Base-by-base conservation (phyloP, 1,140 invertebrate species). In the Caenorhabditis tropicalis region DNA sequence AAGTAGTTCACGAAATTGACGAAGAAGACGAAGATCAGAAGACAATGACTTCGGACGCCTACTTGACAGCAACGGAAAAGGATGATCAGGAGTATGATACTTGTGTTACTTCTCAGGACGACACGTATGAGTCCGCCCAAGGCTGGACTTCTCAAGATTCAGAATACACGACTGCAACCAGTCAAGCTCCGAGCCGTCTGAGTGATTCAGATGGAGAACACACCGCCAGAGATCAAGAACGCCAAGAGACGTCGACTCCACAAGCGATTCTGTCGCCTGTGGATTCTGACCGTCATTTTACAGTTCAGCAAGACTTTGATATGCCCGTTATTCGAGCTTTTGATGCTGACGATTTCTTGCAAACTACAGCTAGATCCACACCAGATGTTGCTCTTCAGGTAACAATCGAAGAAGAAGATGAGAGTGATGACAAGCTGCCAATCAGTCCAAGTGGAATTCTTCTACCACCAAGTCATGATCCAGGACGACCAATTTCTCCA, bases 401-500 rank as follows among this genome's bases (percentile, higher is more conserved):
- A 36, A 74, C 80, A 1, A 85, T 85, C 33, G 80, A 81, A 24
- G 84, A 85, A 53, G 83, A 85, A n/a, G 81, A 82, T 24, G 79
- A 82, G 33, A 48, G 36, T 51, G 80, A 85, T 43, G 60, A 81
- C 10, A 36, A 65, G 29, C 56, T 82, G 29, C 56, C 65, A 36
- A 81, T 81, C 21, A 84, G 83, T 80, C 84, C 84, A 49, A 74
- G 80, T 29, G 79, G 81, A 2, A 48, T 85, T 43, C 81, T 85
- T 4, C 33, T 85, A 4, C 82, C 56, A 43, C 84, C 80, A 39
- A 15, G 10, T 7, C 39, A 49, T 16, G 86, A 86, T 46, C 84
- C 81, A 36, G 86, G 81, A 33, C 56, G 86, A 29, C 86, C 86
- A 33, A 80, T 87, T 16, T 87, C 86, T 7, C 86, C 86, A 21